These are phyloP conservation scores for Platichthys stellatus DNA, from an alignment of 2,113 vertebrate species.

Conservation along the genomic window DNA sequence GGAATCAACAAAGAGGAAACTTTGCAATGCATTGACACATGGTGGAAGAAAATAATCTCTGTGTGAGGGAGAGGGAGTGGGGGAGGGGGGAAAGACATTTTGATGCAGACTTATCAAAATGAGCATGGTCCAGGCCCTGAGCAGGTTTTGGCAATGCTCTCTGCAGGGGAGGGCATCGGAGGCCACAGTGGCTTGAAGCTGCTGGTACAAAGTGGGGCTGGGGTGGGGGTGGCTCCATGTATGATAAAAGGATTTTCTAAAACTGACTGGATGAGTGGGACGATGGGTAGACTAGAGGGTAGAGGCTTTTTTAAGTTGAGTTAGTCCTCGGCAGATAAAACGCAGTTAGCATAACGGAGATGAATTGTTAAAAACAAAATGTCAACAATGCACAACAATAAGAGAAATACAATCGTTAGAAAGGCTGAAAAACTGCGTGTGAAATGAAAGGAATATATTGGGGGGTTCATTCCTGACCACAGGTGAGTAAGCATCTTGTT, in stretches of 20 bases:
- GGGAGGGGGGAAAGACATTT: background rate
- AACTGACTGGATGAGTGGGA: background rate
- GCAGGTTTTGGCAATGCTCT: background rate
- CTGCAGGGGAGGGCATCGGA: background rate
- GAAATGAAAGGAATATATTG: too few species aligned
- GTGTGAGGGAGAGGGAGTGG: too few species aligned
- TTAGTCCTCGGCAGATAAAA: background rate
- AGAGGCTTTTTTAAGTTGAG: background rate
- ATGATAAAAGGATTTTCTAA: background rate
- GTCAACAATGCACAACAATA: too few species aligned
- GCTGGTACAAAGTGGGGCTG: background rate
- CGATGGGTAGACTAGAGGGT: background rate
- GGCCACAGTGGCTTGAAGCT: slow-evolving; percentile 2
- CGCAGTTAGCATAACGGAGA: too few species aligned
- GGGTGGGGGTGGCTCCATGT: background rate
- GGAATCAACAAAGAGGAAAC: too few species aligned
- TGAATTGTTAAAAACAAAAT: too few species aligned
- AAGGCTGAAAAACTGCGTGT: too few species aligned
- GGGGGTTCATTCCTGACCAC: too few species aligned
- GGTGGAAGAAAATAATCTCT: background rate
- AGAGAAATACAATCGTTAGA: too few species aligned
- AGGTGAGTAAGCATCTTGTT: too few species aligned
- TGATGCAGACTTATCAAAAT: background rate
- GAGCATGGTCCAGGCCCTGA: background rate
- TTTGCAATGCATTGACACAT: background rate